phyloP scores from a whole-genome alignment of 2,113 vertebrate genomes.

The Elachura formosa region DNA sequence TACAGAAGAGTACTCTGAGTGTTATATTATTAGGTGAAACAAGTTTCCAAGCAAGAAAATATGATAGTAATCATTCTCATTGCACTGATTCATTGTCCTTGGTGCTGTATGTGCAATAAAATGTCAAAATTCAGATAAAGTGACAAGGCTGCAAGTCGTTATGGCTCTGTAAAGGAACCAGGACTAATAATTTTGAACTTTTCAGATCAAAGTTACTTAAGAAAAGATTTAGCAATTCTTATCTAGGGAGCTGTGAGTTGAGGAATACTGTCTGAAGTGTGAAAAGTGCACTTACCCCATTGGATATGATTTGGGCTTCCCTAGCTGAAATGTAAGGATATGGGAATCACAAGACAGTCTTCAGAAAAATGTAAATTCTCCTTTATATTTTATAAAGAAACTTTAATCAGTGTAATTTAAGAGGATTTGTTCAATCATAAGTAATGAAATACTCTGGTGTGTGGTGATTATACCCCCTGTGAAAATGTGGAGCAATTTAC shows the following conservation, averaged over 20 bases:
- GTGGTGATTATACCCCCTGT: neutral
- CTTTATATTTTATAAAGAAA: neutral
- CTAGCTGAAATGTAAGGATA: neutral
- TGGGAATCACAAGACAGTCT: neutral
- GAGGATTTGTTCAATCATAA: neutral
- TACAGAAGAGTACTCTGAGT: neutral
- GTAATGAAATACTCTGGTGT: neutral
- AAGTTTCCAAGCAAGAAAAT: neutral
- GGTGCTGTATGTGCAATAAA: neutral
- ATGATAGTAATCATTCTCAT: neutral
- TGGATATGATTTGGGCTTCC: neutral
- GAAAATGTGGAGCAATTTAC: neutral
- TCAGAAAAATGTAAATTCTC: neutral
- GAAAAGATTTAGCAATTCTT: neutral
- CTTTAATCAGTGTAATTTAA: slow-evolving; percentile 9
- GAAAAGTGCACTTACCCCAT: neutral
- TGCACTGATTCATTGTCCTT: neutral
- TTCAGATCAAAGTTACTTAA: neutral
- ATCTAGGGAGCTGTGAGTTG: neutral
- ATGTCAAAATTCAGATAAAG: neutral
- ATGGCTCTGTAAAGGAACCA: neutral
- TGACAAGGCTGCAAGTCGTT: neutral
- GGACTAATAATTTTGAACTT: neutral
- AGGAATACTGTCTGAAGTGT: neutral
- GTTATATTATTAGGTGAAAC: neutral